A percentile compares a stretch with the other conserved stretches of the same genome.
phyloP scores from a whole-genome alignment of 2,888 invertebrate species.

The Gibbula magus region DNA sequence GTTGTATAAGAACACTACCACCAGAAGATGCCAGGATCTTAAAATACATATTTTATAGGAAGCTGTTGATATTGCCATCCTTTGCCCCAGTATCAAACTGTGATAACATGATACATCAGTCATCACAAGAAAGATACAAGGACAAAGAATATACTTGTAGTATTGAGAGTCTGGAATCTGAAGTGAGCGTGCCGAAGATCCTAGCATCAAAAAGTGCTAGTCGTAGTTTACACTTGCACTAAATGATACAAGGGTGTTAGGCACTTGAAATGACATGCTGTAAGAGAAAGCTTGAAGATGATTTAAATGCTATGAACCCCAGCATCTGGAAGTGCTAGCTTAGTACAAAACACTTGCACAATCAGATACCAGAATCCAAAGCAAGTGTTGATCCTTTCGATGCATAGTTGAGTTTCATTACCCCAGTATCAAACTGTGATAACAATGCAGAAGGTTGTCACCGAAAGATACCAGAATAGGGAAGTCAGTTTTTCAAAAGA shows the following conservation, averaged over 20 bases:
- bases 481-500: background rate
- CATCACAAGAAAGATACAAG: background rate
- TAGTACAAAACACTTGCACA: slow-evolving; percentile 36
- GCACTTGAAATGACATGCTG: too few relatives aligned
- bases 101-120: background rate
- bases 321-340: slow-evolving; percentile 44
- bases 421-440: slow-evolving; percentile 5
- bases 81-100: background rate
- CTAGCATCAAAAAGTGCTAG: too few relatives aligned
- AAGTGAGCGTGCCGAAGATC: too few relatives aligned
- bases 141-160: background rate
- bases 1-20: too few relatives aligned
- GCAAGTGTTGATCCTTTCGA: background rate
- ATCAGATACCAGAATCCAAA: slow-evolving; percentile 29
- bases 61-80: too few relatives aligned
- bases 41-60: too few relatives aligned
- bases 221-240: too few relatives aligned
- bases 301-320: background rate
- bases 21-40: too few relatives aligned
- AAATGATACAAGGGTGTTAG: too few relatives aligned
- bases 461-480: background rate
- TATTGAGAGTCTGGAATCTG: too few relatives aligned
- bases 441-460: background rate
- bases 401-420: background rate
- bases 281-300: background rate